Evolutionary conservation across 2,888 invertebrate species (phyloP).

Genomic region (Eurytoma adleriae): DNA sequence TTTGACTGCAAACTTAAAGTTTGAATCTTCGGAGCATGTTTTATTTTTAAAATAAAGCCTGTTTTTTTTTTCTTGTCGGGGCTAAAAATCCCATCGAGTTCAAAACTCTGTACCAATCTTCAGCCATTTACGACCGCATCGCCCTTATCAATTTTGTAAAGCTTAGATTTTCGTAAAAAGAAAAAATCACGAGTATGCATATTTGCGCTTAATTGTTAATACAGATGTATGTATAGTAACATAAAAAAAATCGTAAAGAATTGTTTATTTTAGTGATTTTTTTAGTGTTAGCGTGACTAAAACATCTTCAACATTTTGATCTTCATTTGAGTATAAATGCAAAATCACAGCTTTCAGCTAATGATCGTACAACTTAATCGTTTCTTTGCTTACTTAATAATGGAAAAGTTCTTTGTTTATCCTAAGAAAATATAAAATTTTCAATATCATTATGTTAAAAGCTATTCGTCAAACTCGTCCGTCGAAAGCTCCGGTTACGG

Average conservation of each 20-base stretch:
- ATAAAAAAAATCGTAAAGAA: slow-evolving; percentile 27
- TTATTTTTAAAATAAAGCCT: slow-evolving; percentile 31
- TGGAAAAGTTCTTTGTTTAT: slow-evolving; percentile 41
- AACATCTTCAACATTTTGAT: slow-evolving; percentile 45
- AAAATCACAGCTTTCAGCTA: slow-evolving; percentile 56
- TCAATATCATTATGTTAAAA: slow-evolving; percentile 35
- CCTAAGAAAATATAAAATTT: slow-evolving; percentile 42
- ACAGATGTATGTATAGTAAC: slow-evolving; percentile 16
- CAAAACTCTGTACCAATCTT: slow-evolving; percentile 9
- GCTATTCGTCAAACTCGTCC: slow-evolving; percentile 30
- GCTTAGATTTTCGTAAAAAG: slow-evolving; percentile 9
- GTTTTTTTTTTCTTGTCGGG: slow-evolving; percentile 20
- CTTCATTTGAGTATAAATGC: slow-evolving; percentile 52
- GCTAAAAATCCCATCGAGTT: background rate
- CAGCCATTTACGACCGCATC: slow-evolving; percentile 4
- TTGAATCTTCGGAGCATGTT: background rate
- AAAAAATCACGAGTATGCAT: slow-evolving; percentile 30
- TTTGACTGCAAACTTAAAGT: no score
- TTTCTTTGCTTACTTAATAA: slow-evolving; percentile 37
- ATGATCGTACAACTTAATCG: slow-evolving; percentile 46
- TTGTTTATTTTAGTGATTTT: slow-evolving; percentile 22
- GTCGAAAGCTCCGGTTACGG: no score
- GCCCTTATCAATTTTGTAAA: slow-evolving; percentile 9
- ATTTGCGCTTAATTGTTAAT: slow-evolving; percentile 18
- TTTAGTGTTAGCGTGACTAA: slow-evolving; percentile 42